A percentile compares a stretch with the other conserved stretches of the same genome.
These are phyloP conservation scores for Cygnus olor DNA, from an alignment of 2,797 vertebrate species.

Conservation along the genomic window DNA sequence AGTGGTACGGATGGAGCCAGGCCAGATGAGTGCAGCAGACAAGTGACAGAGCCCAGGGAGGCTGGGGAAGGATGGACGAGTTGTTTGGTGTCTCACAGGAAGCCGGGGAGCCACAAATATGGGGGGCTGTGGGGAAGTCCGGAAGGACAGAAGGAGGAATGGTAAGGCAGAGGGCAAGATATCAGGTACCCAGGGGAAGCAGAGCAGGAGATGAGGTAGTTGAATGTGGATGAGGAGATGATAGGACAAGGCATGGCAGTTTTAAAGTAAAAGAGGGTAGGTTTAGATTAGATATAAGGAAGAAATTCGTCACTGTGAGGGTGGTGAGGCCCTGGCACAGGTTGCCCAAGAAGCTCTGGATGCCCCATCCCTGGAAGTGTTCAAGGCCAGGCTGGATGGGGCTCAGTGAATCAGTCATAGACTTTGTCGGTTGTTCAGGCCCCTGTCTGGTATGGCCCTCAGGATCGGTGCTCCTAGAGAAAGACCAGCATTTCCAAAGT, in stretches of 20 bases:
- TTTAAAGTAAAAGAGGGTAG: no score
- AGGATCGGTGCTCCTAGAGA: background rate
- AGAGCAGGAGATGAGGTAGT: background rate
- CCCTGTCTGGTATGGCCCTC: background rate
- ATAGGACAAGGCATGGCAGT: no score
- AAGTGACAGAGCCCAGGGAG: no score
- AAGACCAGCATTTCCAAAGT: background rate
- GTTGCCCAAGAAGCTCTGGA: no score
- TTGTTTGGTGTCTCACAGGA: background rate
- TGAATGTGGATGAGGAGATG: background rate
- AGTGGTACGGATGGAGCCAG: no score
- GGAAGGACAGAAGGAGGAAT: background rate
- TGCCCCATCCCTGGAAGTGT: no score
- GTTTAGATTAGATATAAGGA: no score
- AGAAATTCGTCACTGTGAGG: no score
- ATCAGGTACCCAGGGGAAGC: background rate
- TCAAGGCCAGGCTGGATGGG: no score
- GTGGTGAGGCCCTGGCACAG: no score
- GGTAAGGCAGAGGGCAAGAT: background rate
- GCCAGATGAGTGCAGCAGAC: no score
- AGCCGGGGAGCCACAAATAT: background rate
- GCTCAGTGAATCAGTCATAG: background rate
- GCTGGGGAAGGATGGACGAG: no score
- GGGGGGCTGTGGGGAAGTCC: background rate
- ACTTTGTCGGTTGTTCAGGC: background rate